Evolutionary conservation across 2,888 invertebrate species (phyloP).

Genomic region (Chaitophorus viminalis): DNA sequence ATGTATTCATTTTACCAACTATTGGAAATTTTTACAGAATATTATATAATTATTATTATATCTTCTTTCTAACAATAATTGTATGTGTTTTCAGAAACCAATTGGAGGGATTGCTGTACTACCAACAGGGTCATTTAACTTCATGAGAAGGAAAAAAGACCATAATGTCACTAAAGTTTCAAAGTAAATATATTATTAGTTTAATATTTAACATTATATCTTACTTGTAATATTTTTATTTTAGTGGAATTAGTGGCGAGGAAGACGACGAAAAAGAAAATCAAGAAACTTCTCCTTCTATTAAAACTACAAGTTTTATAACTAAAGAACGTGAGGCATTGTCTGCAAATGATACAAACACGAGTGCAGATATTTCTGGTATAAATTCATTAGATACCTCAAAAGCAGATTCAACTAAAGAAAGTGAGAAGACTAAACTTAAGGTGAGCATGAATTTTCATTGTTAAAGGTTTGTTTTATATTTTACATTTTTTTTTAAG

Average conservation of each 20-base stretch:
- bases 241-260: conserved; percentile 60
- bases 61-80: conserved; percentile 66
- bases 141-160: conserved; percentile 72
- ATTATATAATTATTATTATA: too few relatives aligned
- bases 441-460: conserved; percentile 22
- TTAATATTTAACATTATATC: background rate
- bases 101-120: conserved; percentile 86
- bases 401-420: conserved; percentile 40
- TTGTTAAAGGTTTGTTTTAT: background rate
- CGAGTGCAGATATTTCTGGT: conserved; percentile 58
- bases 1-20: too few relatives aligned
- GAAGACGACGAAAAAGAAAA: conserved; percentile 66
- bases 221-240: conserved; percentile 27
- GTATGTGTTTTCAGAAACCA: conserved; percentile 74
- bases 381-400: conserved; percentile 47
- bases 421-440: conserved; percentile 22
- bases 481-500: background rate
- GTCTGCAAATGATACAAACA: conserved; percentile 56
- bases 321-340: conserved; percentile 63
- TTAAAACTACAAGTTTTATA: conserved; percentile 60
- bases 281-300: conserved; percentile 63
- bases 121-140: conserved; percentile 72
- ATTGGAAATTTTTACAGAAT: too few relatives aligned
- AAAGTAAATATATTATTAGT: conserved; percentile 61
- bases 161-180: conserved; percentile 67